Conservation (phyloP, 2,888 invertebrate species). For the Theodoxus fluviatilis region DNA sequence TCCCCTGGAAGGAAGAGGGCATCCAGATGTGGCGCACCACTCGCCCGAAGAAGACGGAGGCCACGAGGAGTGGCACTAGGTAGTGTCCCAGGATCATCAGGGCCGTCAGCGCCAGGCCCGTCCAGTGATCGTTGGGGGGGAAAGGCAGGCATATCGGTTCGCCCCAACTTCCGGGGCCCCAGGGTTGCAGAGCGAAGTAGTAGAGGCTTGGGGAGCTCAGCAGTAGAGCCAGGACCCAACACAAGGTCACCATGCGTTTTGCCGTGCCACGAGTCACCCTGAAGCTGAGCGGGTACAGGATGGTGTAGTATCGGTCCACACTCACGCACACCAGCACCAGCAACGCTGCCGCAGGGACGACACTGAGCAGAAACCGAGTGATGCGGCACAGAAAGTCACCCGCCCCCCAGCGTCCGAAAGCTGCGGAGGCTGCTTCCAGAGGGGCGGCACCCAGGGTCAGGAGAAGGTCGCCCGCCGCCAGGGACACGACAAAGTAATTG, state of each 20-base stretch:
- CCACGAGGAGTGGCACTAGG: slow-evolving; percentile 43
- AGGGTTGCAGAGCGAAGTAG: slow-evolving; percentile 41
- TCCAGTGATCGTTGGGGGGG: slow-evolving; percentile 37
- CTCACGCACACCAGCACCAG: slow-evolving; percentile 54
- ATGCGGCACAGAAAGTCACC: slow-evolving; percentile 52
- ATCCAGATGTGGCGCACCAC: slow-evolving; percentile 55
- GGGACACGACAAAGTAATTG: slow-evolving; percentile 60
- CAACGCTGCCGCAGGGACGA: slow-evolving; percentile 41
- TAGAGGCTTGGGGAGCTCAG: slow-evolving; percentile 48
- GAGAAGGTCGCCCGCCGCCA: slow-evolving; percentile 52
- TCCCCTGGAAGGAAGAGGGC: slow-evolving; percentile 30
- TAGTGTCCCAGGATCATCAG: slow-evolving; percentile 40
- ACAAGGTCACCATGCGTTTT: slow-evolving; percentile 51
- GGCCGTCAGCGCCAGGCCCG: slow-evolving; percentile 41
- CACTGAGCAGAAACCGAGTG: slow-evolving; percentile 47
- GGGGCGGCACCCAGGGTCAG: slow-evolving; percentile 47
- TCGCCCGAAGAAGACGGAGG: slow-evolving; percentile 43
- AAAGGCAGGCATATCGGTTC: slow-evolving; percentile 39
- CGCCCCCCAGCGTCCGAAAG: slow-evolving; percentile 34
- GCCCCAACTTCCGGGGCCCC: background rate
- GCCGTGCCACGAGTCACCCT: slow-evolving; percentile 59
- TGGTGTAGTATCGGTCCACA: slow-evolving; percentile 62
- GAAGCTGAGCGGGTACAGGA: slow-evolving; percentile 63
- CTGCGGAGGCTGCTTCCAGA: slow-evolving; percentile 41
- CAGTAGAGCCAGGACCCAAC: slow-evolving; percentile 43